These are phyloP conservation scores for Fulica atra DNA, from an alignment of 2,113 vertebrate species.

Conservation along the genomic window DNA sequence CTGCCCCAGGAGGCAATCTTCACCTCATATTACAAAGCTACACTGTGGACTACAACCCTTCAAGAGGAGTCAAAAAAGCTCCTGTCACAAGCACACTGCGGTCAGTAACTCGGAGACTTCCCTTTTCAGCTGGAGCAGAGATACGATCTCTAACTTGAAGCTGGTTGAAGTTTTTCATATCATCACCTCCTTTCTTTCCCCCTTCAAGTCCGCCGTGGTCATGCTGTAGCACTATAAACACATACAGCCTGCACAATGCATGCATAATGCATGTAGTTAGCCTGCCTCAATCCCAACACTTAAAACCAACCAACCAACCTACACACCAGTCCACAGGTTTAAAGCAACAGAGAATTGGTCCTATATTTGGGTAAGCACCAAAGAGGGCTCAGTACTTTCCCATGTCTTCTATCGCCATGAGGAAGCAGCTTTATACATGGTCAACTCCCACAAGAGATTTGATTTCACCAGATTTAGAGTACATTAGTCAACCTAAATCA, in stretches of 20 bases:
- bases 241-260: not conserved
- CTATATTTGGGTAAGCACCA: not conserved
- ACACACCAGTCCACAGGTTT: not conserved
- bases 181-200: not conserved
- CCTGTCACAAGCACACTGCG: not conserved
- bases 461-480: constrained; percentile 37
- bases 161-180: not conserved
- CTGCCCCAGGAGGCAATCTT: not conserved
- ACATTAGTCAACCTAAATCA: constrained; percentile 28
- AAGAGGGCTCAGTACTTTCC: not conserved
- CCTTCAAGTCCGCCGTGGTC: not conserved
- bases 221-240: not conserved
- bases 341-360: not conserved
- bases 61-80: not conserved
- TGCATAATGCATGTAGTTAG: accelerated
- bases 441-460: not conserved
- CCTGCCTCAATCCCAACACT: not conserved
- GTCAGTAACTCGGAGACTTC: not conserved
- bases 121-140: not conserved
- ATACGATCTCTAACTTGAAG: not conserved
- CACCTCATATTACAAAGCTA: not conserved
- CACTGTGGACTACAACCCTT: not conserved
- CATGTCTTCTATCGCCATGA: accelerated
- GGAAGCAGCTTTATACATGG: not conserved
- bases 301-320: not conserved